Conservation (phyloP, 2,888 invertebrate species). For the Seira sanloemensis region DNA sequence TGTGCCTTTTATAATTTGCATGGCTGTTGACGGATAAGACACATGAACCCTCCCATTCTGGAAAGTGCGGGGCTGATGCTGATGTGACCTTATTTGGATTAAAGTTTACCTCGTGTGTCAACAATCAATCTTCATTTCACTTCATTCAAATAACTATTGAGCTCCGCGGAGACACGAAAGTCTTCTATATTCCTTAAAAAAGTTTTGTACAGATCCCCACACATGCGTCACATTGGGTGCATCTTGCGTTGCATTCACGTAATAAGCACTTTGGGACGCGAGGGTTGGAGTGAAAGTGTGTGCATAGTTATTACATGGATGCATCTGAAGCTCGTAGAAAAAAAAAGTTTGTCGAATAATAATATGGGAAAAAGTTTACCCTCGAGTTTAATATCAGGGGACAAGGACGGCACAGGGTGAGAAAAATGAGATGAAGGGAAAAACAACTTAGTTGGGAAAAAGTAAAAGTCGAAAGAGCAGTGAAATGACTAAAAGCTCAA, state of each 20-base stretch:
- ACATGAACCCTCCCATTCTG: not conserved
- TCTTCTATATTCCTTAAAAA: conserved; percentile 23
- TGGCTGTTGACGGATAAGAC: not conserved
- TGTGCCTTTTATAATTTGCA: not conserved
- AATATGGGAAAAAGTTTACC: conserved; percentile 26
- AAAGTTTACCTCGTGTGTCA: conserved; percentile 22
- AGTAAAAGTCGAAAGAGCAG: conserved; percentile 21
- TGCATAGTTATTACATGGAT: not conserved
- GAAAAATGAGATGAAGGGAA: conserved; percentile 39
- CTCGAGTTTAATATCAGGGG: conserved; percentile 27
- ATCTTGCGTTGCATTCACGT: not conserved
- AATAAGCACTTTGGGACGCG: conserved; percentile 3
- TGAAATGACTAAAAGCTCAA: not conserved
- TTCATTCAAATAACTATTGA: conserved; percentile 45
- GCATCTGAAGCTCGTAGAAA: not conserved
- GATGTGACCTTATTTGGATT: conserved; percentile 20
- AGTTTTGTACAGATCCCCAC: conserved; percentile 22
- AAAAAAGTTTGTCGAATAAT: conserved; percentile 44
- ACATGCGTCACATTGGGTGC: conserved; percentile 18
- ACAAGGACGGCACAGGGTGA: conserved; percentile 36
- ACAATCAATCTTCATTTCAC: conserved; percentile 50
- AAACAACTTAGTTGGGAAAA: conserved; percentile 36
- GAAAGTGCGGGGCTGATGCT: not conserved
- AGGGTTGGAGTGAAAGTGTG: not conserved
- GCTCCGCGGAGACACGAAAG: not conserved